A percentile compares a stretch with the other conserved stretches of the same genome.
These are phyloP conservation scores for Pyxicephalus adspersus DNA, from an alignment of 2,113 vertebrate genomes.

Conservation along the genomic window DNA sequence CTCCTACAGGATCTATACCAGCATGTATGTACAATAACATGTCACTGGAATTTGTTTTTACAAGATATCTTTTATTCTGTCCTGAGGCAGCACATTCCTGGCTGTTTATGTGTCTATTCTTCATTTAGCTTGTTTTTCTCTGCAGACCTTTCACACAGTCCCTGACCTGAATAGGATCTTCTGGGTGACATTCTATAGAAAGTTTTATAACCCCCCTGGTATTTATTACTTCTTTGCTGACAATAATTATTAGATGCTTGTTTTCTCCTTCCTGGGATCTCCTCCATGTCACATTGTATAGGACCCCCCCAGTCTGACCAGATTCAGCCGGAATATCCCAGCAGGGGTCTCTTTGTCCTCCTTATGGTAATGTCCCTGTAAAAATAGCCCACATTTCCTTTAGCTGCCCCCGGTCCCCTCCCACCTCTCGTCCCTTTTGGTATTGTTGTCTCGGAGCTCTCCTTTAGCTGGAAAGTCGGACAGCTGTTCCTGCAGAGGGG, in stretches of 20 bases:
- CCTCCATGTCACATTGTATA: too few species aligned
- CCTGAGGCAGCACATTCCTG: constrained; percentile 17
- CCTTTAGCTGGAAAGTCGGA: constrained; percentile 20
- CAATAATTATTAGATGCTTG: constrained; percentile 17
- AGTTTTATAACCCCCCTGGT: too few species aligned
- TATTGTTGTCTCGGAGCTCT: constrained; percentile 37
- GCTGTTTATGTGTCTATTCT: constrained; percentile 19
- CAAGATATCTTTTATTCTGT: background rate
- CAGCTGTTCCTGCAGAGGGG: background rate
- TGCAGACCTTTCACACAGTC: constrained; percentile 4
- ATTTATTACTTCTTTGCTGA: too few species aligned
- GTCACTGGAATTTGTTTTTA: too few species aligned
- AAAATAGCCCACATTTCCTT: constrained; percentile 46
- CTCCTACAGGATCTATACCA: too few species aligned
- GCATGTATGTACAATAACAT: too few species aligned
- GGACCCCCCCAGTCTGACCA: constrained; percentile 53
- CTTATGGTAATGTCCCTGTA: constrained; percentile 36
- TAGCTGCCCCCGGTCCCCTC: constrained; percentile 22
- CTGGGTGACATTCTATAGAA: too few species aligned
- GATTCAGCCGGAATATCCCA: constrained; percentile 32
- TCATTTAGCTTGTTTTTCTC: background rate
- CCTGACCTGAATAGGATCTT: too few species aligned
- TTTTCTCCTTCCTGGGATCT: constrained; percentile 3
- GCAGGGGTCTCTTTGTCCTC: constrained; percentile 13
- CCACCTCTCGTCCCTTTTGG: constrained; percentile 49